A percentile compares a stretch with the other conserved stretches of the same genome.
These are phyloP conservation scores for Melanotaenia boesemani DNA, from an alignment of 2,797 vertebrate genomes.

Conservation along the genomic window DNA sequence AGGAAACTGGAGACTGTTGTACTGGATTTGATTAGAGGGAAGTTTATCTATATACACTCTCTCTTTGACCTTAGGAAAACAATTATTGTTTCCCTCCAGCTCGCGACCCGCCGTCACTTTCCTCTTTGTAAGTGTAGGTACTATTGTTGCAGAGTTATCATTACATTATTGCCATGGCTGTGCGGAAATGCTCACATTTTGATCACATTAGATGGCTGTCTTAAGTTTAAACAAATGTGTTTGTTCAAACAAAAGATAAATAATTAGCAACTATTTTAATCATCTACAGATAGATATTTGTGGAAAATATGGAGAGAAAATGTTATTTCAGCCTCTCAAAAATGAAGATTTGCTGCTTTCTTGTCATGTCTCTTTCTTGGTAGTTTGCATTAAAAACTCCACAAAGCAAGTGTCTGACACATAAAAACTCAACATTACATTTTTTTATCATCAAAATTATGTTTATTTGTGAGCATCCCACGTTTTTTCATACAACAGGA, in stretches of 20 bases:
- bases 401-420: not conserved
- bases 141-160: constrained; percentile 20
- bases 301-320: not conserved
- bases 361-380: not conserved
- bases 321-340: not conserved
- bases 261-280: not conserved
- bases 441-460: not conserved
- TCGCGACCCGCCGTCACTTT: constrained; percentile 49
- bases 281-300: not conserved
- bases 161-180: constrained; percentile 8
- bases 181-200: constrained; percentile 1
- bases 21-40: constrained; percentile 72
- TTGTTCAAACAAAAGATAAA: not conserved
- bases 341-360: not conserved
- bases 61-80: constrained; percentile 73
- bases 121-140: constrained; percentile 35
- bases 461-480: not conserved
- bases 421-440: not conserved
- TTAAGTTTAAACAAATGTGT: not conserved
- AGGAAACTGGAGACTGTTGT: constrained; percentile 69
- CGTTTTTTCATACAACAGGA: constrained; percentile 11
- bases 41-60: constrained; percentile 70
- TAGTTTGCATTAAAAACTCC: not conserved
- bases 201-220: not conserved
- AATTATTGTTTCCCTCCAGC: constrained; percentile 57